Evolutionary conservation across 2,888 invertebrate species (phyloP), one percentile per base, ranked within the genome.

Genomic region (Fragum sueziense): DNA sequence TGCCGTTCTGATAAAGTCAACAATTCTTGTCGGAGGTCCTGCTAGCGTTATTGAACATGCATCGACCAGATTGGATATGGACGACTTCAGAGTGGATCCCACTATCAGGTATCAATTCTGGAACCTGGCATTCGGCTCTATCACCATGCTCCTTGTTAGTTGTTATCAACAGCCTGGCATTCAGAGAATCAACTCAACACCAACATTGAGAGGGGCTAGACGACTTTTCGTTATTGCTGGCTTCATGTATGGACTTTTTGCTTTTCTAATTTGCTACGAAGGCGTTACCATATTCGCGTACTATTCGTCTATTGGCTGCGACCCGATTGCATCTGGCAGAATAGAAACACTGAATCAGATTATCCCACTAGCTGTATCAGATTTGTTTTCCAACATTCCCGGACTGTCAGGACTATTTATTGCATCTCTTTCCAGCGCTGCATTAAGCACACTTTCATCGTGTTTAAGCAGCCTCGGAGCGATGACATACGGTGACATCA

Each of bases 371-470:
- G 75, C 77, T 34, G 73, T 81, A 9, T 33, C 74, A 25, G 77
- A 81, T 51, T 33, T 81, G 2, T 81, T 81, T 41, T 71, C 75
- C 14, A 69, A 54, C 7, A 52, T 47, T 1, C 81, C 77, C 9
- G 77, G 81, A 20, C 51, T 81, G 11, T 77, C 81, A 0, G 81
- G 81, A 33, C 59, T 81, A n/a, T 81, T 81, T 67, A 70, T 81
- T 27, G 72, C 81, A 0, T 72, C 81, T 3, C 67, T 81, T 20
- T 61, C 78, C 9, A 65, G 72, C 22, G 81, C 81, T 27, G 77
- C 75, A 2, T 52, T 81, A 7, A 81, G 81, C 54, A 76, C 79
- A 11, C 34, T 80, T 11, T 80, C 79, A 14, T 80, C 80, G n/a
- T 72, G 80, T 20, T 59, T 80, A 11, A 80, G 65, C 27, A 74